Conservation (phyloP, 2,888 invertebrate genomes). For the Aproaerema taeniolella region DNA sequence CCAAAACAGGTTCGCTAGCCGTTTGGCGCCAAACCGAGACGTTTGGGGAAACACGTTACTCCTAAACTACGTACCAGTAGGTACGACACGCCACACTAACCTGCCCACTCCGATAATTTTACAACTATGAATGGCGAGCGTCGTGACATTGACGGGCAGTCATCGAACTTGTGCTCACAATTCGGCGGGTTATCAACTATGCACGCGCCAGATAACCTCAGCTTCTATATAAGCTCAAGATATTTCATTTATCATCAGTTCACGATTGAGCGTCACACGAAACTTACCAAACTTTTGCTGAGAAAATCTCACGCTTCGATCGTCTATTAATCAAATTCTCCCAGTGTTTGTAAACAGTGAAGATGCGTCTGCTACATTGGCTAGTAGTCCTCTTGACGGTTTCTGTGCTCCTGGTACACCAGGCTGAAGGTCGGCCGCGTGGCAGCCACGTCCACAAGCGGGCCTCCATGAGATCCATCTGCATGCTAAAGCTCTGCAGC, state of each 20-base stretch:
- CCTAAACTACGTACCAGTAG: not conserved
- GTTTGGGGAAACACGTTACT: not conserved
- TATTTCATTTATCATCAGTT: slow-evolving; percentile 47
- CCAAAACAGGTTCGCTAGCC: no score
- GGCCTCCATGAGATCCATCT: slow-evolving; percentile 32
- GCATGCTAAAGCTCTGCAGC: slow-evolving; percentile 55
- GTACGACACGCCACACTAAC: not conserved
- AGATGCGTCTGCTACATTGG: slow-evolving; percentile 53
- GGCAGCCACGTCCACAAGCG: slow-evolving; percentile 37
- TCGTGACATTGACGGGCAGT: slow-evolving; percentile 70
- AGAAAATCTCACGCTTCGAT: no score
- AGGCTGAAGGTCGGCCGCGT: slow-evolving; percentile 36
- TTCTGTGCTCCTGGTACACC: slow-evolving; percentile 32
- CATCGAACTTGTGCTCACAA: slow-evolving; percentile 60
- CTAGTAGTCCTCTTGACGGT: slow-evolving; percentile 36
- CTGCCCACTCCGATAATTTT: slow-evolving; percentile 48
- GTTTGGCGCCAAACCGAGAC: no score
- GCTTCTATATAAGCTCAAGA: slow-evolving; percentile 50
- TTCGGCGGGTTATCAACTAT: slow-evolving; percentile 64
- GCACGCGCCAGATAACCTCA: slow-evolving; percentile 68
- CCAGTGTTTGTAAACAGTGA: not conserved
- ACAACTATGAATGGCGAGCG: slow-evolving; percentile 49
- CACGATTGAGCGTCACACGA: slow-evolving; percentile 40
- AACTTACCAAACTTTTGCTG: no score
- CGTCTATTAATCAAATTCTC: slow-evolving; percentile 13